Percentiles rank a stretch among this genome's conserved stretches.
phyloP scores from a whole-genome alignment of 1,140 invertebrate species.

The Euura saliciscinereae region DNA sequence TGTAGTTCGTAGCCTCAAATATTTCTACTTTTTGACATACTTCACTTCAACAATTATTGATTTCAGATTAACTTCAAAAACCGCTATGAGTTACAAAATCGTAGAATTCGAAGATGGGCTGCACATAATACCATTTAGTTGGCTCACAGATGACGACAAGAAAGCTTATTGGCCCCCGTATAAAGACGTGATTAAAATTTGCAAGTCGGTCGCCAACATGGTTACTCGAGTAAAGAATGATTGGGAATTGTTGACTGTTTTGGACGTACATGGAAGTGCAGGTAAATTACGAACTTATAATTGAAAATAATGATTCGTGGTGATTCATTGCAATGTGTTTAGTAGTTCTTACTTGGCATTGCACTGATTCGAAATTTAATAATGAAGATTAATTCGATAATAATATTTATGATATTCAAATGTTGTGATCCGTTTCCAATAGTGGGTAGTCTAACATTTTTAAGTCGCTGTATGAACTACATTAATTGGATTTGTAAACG shows the following conservation, averaged over 20 bases:
- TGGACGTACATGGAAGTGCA: background rate
- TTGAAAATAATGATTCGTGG: background rate
- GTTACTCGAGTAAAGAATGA: background rate
- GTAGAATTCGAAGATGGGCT: background rate
- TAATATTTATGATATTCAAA: background rate
- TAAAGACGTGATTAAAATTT: constrained; percentile 1
- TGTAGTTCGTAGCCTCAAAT: background rate
- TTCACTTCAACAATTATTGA: background rate
- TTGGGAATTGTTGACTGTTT: background rate
- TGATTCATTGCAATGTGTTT: background rate
- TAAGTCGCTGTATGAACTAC: background rate
- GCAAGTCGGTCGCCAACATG: background rate
- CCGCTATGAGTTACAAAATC: background rate
- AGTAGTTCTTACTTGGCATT: background rate
- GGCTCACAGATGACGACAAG: background rate
- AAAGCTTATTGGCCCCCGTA: background rate
- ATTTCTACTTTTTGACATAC: background rate
- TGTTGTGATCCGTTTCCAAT: background rate
- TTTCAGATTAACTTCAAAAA: constrained; percentile 1
- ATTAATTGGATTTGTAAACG: background rate
- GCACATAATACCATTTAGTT: background rate
- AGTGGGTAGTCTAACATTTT: background rate
- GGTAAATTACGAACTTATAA: background rate
- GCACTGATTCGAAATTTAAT: background rate
- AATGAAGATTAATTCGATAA: background rate